Evolutionary conservation across 2,797 vertebrate species (phyloP), one percentile per base, ranked within the genome.

Genomic region (Acestrorhynchus altus): DNA sequence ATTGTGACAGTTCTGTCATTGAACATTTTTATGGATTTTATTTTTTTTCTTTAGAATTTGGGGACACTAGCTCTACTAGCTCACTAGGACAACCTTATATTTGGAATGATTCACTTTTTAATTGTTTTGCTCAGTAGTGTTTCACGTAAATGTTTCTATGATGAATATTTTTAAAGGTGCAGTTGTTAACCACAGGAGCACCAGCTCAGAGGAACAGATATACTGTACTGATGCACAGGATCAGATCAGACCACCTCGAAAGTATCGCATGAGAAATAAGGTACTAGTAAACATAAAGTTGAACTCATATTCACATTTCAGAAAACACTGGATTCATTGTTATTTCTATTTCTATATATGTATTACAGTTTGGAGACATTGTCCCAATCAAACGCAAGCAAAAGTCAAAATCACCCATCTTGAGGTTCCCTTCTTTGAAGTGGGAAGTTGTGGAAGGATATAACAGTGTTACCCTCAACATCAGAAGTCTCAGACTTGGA

Each of bases 201-300:
- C 91, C 79, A 87, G 91, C 90, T 57, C 20, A 9, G 57, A 74
- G 4, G 90, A 83, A 86, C 87, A 76, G 81, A 87, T 74, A 89
- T 86, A 8, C 28, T 35, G 83, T 91, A 81, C 83, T 86, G 89
- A 93, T 40, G 75, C 83, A 78, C 90, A 92, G 74, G 77, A 89
- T 79, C 86, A 86, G n/a, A 52, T 90, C 74, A 83, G 78, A 39
- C 78, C 91, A 79, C 90, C 92, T 76, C 91, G 93, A 83, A 95
- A 94, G 90, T 90, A 92, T 89, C 93, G 90, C 89, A 96, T 95
- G 95, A 95, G 94, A 91, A 92, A 95, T 84, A 89, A 95, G 94
- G 95, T 96, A 94, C 81, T 61, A 39, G 4, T 8, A 75, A 24
- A 77, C 80, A 18, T 1, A 35, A 18, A 15, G 46, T 22, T 13